Evolutionary conservation across 2,888 invertebrate species (phyloP), one percentile per base, ranked within the genome.

Genomic region (Ophion obscuratus): DNA sequence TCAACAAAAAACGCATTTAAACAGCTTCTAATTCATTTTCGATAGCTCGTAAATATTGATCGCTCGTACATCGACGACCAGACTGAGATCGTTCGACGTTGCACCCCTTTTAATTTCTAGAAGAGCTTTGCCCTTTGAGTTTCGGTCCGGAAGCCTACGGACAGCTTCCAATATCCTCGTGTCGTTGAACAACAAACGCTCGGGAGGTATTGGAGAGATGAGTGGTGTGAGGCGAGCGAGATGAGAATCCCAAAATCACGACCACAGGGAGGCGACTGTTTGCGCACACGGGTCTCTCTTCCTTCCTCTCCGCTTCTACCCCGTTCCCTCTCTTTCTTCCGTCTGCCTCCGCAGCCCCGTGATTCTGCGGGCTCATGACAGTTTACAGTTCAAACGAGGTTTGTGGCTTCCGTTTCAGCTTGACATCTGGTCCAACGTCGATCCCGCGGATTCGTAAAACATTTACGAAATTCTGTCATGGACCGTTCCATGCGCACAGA

Each of bases 361-460:
- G 79, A 75, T 83, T 74, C 53, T 44, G 66, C 53, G 7, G 7
- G 74, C 11, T 78, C 75, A 24, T 20, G 66, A 53, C 40, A 61
- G 71, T 73, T 61, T 14, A 61, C 67, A 66, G 67, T 74, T 83
- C 66, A 83, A 73, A 44, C 57, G 77, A 44, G 66, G 73, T 62
- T 40, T 47, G 27, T 47, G 76, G 77, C 59, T 77, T 59, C 82
- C 36, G 73, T 24, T 59, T 66, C 31, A 59, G 7, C 67, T 53
- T 53, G 53, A 40, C 81, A 17, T 75, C n/a, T 40, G 31, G 36
- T 67, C 61, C 66, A 70, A 80, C 70, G 40, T 20, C 53, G 59
- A 10, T n/a, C 5, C 20, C 36, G 27, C 53, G 2, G 81, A 68
- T 89, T 91, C 91, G 90, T 91, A 90, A 91, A 91, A 90, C 88